Conservation (phyloP, 2,888 invertebrate species). For the Escarpia spicata region DNA sequence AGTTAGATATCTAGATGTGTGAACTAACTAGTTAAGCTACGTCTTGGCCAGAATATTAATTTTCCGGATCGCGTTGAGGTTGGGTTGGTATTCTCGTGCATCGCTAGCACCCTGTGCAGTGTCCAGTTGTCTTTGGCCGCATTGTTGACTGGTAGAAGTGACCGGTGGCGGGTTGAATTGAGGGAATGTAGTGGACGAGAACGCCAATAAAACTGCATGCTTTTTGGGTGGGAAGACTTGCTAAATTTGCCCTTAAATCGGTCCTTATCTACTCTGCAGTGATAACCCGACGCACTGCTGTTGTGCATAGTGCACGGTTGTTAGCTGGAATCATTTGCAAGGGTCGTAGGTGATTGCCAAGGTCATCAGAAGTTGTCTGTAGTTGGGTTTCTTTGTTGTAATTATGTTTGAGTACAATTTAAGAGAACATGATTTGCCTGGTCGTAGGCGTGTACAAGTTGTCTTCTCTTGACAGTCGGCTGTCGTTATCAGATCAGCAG, state of each 20-base stretch:
- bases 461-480: neutral
- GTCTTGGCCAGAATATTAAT: neutral
- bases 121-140: neutral
- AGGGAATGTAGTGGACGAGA: neutral
- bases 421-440: neutral
- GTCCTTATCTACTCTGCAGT: neutral
- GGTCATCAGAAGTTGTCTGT: neutral
- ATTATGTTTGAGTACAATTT: conserved; percentile 16
- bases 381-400: neutral
- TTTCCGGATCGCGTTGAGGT: neutral
- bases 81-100: neutral
- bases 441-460: neutral
- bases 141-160: too few relatives aligned
- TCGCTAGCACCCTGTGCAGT: neutral
- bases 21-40: neutral
- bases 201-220: neutral
- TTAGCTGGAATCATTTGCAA: neutral
- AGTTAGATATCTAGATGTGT: neutral
- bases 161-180: too few relatives aligned
- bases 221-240: neutral
- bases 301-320: neutral
- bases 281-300: neutral
- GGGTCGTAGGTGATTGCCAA: conserved; percentile 10
- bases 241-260: neutral
- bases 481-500: neutral